phyloP scores from a whole-genome alignment of 92 coral and sea anemone species.

The Isaurus tuberculatus region DNA sequence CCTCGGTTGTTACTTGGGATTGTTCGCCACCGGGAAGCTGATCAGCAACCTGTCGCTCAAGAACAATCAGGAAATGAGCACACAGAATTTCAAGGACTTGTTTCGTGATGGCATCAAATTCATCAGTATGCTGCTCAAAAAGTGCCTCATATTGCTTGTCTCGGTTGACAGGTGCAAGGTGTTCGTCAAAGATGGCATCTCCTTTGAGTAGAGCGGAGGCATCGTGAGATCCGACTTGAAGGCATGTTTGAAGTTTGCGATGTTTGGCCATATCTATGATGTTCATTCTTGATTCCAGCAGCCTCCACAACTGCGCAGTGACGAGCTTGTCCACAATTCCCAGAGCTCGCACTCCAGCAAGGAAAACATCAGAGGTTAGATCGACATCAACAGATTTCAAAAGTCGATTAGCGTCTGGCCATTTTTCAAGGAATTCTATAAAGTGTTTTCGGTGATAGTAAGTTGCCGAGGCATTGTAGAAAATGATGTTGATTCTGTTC shows the following conservation, averaged over 20 bases:
- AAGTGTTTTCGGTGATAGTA: constrained; percentile 28
- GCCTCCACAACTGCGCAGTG: constrained; percentile 30
- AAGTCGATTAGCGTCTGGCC: constrained; percentile 31
- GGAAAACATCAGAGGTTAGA: constrained; percentile 17
- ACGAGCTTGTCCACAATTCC: constrained; percentile 16
- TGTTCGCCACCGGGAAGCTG: constrained; percentile 24
- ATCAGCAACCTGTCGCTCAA: too few species aligned
- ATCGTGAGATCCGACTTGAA: background rate
- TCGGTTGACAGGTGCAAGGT: constrained; percentile 23
- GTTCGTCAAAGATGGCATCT: constrained; percentile 23
- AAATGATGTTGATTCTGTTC: constrained; percentile 1
- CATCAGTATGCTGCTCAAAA: constrained; percentile 11
- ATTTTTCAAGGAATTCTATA: constrained; percentile 16
- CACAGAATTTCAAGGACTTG: constrained; percentile 28
- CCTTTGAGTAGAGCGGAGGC: constrained; percentile 16
- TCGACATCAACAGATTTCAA: constrained; percentile 15
- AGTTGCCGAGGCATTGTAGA: constrained; percentile 17
- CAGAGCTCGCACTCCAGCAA: constrained; percentile 20
- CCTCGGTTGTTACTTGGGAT: constrained; percentile 3
- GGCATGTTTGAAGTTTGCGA: constrained; percentile 11
- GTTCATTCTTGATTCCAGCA: background rate
- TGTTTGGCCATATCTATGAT: constrained; percentile 8
- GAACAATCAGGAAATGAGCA: background rate
- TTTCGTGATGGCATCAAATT: constrained; percentile 5
- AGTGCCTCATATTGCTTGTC: constrained; percentile 12